A percentile compares a stretch with the other conserved stretches of the same genome.
Evolutionary conservation across 1,140 invertebrate species (phyloP).

Genomic region (Aphaenogaster rudis): DNA sequence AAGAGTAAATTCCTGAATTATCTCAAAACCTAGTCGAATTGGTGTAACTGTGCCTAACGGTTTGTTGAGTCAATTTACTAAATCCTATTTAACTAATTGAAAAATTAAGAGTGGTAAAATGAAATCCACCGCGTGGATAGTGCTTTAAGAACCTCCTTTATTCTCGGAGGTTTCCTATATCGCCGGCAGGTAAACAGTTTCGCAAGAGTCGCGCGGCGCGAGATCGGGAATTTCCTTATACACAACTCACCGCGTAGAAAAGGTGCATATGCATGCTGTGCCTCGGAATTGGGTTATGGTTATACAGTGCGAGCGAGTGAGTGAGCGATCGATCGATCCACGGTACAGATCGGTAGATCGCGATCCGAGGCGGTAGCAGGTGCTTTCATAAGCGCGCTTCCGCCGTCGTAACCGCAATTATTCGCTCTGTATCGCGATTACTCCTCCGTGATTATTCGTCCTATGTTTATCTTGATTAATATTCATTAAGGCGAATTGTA

Average conservation of each 20-base stretch:
- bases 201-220: slow-evolving; percentile 79
- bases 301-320: slow-evolving; percentile 44
- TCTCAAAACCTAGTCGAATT: background rate
- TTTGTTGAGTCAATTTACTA: background rate
- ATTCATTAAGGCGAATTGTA: background rate
- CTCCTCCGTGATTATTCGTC: slow-evolving; percentile 12
- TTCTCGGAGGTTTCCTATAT: slow-evolving; percentile 81
- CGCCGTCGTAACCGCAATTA: slow-evolving; percentile 44
- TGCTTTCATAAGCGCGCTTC: slow-evolving; percentile 56
- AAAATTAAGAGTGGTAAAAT: background rate
- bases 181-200: slow-evolving; percentile 83
- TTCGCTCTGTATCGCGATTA: slow-evolving; percentile 2
- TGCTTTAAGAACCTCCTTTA: slow-evolving; percentile 77
- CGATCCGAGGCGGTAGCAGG: slow-evolving; percentile 35
- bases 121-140: background rate
- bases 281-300: slow-evolving; percentile 76
- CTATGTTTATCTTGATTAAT: slow-evolving; percentile 28
- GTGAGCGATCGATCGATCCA: slow-evolving; percentile 64
- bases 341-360: slow-evolving; percentile 22
- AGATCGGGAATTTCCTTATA: slow-evolving; percentile 85
- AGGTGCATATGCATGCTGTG: background rate
- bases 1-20: background rate
- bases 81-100: background rate
- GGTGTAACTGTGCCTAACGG: no score
- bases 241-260: slow-evolving; percentile 52